These are phyloP conservation scores for Rallus limicola DNA, from an alignment of 2,113 vertebrate species.

Conservation along the genomic window DNA sequence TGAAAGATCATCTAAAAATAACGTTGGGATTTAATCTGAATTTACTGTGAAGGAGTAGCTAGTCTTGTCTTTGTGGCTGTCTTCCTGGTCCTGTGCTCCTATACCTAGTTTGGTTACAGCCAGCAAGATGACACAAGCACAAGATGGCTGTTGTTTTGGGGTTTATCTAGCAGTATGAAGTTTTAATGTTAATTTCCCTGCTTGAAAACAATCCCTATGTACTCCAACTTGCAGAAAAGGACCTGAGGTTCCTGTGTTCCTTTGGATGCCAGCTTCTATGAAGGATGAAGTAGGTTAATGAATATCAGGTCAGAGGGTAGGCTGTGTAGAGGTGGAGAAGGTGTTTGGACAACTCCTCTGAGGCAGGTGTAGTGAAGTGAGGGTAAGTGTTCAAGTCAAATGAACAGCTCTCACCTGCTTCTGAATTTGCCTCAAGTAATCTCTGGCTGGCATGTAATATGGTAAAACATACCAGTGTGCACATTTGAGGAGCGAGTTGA, in stretches of 20 bases:
- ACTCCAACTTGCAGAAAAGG: no score
- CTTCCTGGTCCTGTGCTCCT: background rate
- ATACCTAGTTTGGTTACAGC: background rate
- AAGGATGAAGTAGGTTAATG: background rate
- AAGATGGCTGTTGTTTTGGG: background rate
- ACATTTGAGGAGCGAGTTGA: background rate
- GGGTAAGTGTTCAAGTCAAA: background rate
- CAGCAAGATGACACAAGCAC: background rate
- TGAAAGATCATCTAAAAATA: background rate
- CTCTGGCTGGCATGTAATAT: background rate
- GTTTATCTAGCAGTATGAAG: background rate
- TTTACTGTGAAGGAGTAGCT: background rate
- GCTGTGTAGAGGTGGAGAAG: background rate
- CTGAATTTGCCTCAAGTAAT: background rate
- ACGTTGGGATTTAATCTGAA: background rate
- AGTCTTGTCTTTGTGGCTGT: background rate
- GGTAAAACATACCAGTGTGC: fast-evolving
- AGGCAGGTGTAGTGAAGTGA: background rate
- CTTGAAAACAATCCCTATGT: background rate
- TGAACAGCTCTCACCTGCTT: background rate
- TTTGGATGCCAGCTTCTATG: background rate
- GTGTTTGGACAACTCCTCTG: background rate
- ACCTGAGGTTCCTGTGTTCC: background rate
- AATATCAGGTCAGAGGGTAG: background rate
- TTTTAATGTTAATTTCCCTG: background rate